These are phyloP conservation scores for Rhinophrynus dorsalis DNA, from an alignment of 2,797 vertebrate genomes.

Conservation along the genomic window DNA sequence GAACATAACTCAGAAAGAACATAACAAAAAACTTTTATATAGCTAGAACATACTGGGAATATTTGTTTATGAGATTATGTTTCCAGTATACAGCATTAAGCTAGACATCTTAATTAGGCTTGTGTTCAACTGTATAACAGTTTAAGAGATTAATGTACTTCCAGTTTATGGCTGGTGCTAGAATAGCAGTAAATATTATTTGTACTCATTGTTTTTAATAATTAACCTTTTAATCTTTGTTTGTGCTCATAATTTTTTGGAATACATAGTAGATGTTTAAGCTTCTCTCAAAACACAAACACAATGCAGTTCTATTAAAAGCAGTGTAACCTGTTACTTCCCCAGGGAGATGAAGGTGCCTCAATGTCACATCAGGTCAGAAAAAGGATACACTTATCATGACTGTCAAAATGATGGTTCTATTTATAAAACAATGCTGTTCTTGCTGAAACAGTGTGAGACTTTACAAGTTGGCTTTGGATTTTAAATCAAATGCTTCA, in stretches of 20 bases:
- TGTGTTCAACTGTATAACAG: conserved; percentile 38
- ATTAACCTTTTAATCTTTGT: conserved; percentile 15
- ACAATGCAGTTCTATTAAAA: neutral
- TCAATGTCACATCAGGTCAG: conserved; percentile 6
- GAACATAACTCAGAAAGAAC: conserved; percentile 25
- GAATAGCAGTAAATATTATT: conserved; percentile 37
- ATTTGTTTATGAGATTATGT: conserved; percentile 49
- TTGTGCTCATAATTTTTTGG: neutral
- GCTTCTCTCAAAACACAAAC: neutral
- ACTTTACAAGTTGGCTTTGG: too few relatives aligned
- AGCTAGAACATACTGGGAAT: conserved; percentile 46
- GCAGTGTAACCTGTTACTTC: neutral
- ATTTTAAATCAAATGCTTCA: too few relatives aligned
- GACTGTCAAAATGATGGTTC: conserved; percentile 4
- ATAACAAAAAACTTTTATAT: conserved; percentile 37
- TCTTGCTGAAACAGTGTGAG: too few relatives aligned
- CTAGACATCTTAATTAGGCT: conserved; percentile 49
- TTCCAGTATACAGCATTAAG: conserved; percentile 47
- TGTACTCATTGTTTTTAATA: conserved; percentile 38
- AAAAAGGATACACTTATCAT: neutral
- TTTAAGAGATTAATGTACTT: conserved; percentile 45
- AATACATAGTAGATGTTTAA: neutral
- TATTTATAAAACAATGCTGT: neutral
- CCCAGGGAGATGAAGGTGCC: conserved; percentile 8
- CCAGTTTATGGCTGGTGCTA: conserved; percentile 27